A percentile compares a stretch with the other conserved stretches of the same genome.
phyloP scores from a whole-genome alignment of 1,140 invertebrate species.

The Drosophila athabasca region DNA sequence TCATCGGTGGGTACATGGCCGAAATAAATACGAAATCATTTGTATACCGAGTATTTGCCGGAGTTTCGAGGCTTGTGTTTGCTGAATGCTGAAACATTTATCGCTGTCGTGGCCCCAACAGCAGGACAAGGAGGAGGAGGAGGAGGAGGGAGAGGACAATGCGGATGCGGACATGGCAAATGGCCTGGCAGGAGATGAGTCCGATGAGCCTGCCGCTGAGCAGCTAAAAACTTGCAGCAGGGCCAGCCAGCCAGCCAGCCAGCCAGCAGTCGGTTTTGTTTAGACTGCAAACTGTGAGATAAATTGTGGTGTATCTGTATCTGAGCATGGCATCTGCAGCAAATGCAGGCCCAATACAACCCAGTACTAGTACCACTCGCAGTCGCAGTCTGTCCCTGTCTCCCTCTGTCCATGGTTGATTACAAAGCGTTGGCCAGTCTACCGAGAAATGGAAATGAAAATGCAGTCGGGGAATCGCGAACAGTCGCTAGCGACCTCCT shows the following conservation, averaged over 20 bases:
- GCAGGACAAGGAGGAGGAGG: not conserved
- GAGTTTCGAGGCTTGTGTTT: conserved; percentile 77
- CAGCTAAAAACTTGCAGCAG: conserved; percentile 52
- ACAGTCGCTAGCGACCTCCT: conserved; percentile 9
- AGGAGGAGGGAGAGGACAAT: conserved; percentile 27
- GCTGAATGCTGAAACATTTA: conserved; percentile 75
- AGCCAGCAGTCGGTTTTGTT: conserved; percentile 72
- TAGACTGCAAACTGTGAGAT: conserved; percentile 82
- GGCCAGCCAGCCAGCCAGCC: conserved; percentile 40
- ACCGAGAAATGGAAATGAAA: conserved; percentile 79
- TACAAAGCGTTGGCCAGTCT: conserved; percentile 64
- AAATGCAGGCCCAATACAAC: conserved; percentile 18
- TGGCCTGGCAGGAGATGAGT: conserved; percentile 69
- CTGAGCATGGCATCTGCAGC: conserved; percentile 55
- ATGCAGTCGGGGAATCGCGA: conserved; percentile 39
- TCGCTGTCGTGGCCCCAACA: conserved; percentile 61
- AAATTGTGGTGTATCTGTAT: conserved; percentile 79
- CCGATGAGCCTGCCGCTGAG: conserved; percentile 57
- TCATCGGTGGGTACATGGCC: conserved; percentile 40
- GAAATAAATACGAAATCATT: conserved; percentile 82
- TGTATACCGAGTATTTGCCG: conserved; percentile 66
- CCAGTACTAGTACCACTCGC: not conserved
- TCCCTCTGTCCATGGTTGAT: conserved; percentile 50
- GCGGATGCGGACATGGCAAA: conserved; percentile 72
- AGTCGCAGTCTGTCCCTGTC: conserved; percentile 15